These are phyloP conservation scores for Pseudorectes ferrugineus DNA, from an alignment of 2,113 vertebrate genomes.

Conservation along the genomic window DNA sequence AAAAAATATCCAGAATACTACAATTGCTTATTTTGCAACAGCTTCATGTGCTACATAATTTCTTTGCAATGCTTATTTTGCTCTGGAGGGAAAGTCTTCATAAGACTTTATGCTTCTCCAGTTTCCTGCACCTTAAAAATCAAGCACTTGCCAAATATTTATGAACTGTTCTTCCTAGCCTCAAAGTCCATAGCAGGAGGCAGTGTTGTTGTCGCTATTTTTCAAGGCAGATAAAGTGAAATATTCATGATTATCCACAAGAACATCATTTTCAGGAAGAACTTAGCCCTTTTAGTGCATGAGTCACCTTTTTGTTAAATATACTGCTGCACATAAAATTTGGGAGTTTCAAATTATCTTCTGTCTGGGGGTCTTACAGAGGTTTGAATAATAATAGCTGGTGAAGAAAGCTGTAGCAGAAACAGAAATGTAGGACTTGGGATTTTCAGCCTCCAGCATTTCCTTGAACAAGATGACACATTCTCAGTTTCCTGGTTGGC, in stretches of 20 bases:
- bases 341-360: not conserved
- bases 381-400: not conserved
- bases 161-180: fast-evolving
- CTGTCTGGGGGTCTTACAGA: not conserved
- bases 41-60: not conserved
- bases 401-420: not conserved
- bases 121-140: not conserved
- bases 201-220: not conserved
- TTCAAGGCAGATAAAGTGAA: not conserved
- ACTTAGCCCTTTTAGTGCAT: not conserved
- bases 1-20: not conserved
- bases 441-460: not conserved
- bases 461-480: not conserved
- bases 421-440: not conserved
- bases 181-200: not conserved
- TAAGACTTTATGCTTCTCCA: not conserved
- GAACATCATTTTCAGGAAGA: not conserved
- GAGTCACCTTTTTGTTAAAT: not conserved
- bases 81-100: not conserved
- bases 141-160: not conserved
- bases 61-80: not conserved
- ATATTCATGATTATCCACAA: not conserved
- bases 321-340: not conserved
- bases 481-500: not conserved
- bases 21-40: not conserved